A percentile compares a stretch with the other conserved stretches of the same genome.
phyloP scores from a whole-genome alignment of 2,113 vertebrate genomes.

The Gallinago media region DNA sequence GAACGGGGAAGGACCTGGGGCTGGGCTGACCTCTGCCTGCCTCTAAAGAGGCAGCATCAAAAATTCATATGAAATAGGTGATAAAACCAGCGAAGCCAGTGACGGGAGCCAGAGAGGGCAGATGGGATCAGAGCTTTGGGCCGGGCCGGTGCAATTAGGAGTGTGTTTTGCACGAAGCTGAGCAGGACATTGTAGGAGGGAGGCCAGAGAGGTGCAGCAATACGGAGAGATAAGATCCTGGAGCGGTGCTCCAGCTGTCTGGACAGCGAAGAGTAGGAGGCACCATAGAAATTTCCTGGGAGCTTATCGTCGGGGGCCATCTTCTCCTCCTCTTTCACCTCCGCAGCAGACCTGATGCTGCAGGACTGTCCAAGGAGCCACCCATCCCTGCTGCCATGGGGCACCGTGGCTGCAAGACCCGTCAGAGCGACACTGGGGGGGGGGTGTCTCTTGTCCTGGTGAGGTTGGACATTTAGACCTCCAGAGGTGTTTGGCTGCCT shows the following conservation, averaged over 20 bases:
- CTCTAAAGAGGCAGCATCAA: background rate
- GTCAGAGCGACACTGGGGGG: background rate
- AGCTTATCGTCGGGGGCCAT: slow-evolving; percentile 53
- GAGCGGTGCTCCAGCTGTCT: slow-evolving; percentile 44
- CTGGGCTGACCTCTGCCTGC: background rate
- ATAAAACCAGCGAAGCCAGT: slow-evolving; percentile 47
- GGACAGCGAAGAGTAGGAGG: slow-evolving; percentile 56
- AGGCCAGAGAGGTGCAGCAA: slow-evolving; percentile 47
- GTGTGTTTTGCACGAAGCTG: slow-evolving; percentile 31
- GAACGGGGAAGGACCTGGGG: background rate
- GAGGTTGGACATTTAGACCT: fast-evolving
- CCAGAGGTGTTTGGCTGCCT: background rate
- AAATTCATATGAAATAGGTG: background rate
- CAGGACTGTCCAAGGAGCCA: background rate
- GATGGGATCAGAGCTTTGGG: slow-evolving; percentile 59
- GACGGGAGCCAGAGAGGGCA: background rate
- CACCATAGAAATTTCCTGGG: slow-evolving; percentile 56
- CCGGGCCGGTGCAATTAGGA: slow-evolving; percentile 50
- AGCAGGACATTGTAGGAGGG: slow-evolving; percentile 50
- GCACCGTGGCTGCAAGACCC: fast-evolving
- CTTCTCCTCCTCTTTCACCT: slow-evolving; percentile 63
- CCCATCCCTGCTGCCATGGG: background rate
- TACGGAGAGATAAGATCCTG: slow-evolving; percentile 45
- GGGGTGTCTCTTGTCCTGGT: background rate
- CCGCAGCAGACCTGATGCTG: background rate